Percentiles rank a stretch among this genome's conserved stretches.
These are phyloP conservation scores for Xiphophorus maculatus DNA, from an alignment of 2,113 vertebrate species.

Conservation along the genomic window DNA sequence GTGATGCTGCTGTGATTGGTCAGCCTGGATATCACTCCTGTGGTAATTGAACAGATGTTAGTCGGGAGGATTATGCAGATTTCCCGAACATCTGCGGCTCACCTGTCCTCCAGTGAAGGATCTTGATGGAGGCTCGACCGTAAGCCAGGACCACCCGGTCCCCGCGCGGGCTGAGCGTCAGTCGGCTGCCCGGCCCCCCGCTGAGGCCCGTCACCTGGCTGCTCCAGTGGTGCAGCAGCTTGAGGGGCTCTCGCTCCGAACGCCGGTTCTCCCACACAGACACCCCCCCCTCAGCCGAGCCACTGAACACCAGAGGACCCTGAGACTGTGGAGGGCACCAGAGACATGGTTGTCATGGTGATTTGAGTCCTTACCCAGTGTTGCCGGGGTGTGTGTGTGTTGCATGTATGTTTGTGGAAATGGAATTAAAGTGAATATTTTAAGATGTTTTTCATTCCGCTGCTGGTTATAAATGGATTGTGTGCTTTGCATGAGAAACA, in stretches of 20 bases:
- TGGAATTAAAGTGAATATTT: constrained; percentile 35
- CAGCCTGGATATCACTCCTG: constrained; percentile 78
- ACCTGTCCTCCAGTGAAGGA: constrained; percentile 82
- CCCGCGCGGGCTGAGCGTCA: constrained; percentile 78
- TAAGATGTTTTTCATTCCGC: constrained; percentile 40
- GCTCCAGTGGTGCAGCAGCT: constrained; percentile 74
- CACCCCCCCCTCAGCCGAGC: constrained; percentile 78
- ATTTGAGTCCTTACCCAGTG: constrained; percentile 50
- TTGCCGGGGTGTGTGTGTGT: constrained; percentile 4
- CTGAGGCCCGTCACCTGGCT: constrained; percentile 72
- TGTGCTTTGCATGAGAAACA: constrained; percentile 58
- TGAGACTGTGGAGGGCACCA: constrained; percentile 75
- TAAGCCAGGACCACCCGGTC: constrained; percentile 76
- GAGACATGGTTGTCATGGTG: constrained; percentile 71
- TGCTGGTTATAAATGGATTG: constrained; percentile 59
- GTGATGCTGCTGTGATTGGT: constrained; percentile 83
- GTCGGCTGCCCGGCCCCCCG: constrained; percentile 48
- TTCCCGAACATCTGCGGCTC: constrained; percentile 22
- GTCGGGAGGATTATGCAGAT: constrained; percentile 58
- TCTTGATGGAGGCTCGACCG: constrained; percentile 76
- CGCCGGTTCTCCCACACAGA: constrained; percentile 79
- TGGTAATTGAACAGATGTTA: constrained; percentile 67
- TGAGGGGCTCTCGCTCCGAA: constrained; percentile 63
- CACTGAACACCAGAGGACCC: constrained; percentile 82
- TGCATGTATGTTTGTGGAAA: constrained; percentile 34